A percentile compares a stretch with the other conserved stretches of the same genome.
Conservation (phyloP, 2,888 invertebrate species). For the Ichneumoninae sp. region DNA sequence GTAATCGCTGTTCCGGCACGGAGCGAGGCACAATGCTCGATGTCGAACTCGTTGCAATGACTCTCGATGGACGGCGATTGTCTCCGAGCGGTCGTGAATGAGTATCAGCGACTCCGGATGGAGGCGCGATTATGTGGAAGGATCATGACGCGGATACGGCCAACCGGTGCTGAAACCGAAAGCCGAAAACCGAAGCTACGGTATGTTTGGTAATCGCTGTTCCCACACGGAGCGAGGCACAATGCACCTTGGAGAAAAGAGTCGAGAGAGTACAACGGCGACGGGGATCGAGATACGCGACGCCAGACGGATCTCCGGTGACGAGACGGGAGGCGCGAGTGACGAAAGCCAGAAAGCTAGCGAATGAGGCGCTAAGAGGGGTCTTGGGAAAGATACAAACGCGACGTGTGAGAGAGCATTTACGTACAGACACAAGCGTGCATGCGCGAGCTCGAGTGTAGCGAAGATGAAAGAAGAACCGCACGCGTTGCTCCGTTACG, state of each 20-base stretch:
- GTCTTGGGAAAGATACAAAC: slow-evolving; percentile 31
- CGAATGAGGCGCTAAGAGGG: slow-evolving; percentile 58
- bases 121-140: slow-evolving; percentile 32
- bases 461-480: slow-evolving; percentile 63
- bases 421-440: not conserved
- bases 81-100: not conserved
- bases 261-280: slow-evolving; percentile 28
- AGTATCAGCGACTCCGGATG: not conserved
- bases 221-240: slow-evolving; percentile 50
- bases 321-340: slow-evolving; percentile 40
- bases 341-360: slow-evolving; percentile 57
- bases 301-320: slow-evolving; percentile 61
- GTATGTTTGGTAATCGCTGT: slow-evolving; percentile 57
- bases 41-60: not conserved
- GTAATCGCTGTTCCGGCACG: slow-evolving; percentile 59
- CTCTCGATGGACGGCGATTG: not conserved
- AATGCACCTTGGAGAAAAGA: slow-evolving; percentile 6
- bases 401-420: no score
- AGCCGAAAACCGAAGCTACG: slow-evolving; percentile 63
- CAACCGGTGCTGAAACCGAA: slow-evolving; percentile 50
- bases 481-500: slow-evolving; percentile 43
- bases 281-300: slow-evolving; percentile 54
- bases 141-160: slow-evolving; percentile 14
- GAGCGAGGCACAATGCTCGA: not conserved
- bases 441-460: slow-evolving; percentile 12